Evolutionary conservation across 2,888 invertebrate genomes (phyloP).

Genomic region (Andrena praecox): DNA sequence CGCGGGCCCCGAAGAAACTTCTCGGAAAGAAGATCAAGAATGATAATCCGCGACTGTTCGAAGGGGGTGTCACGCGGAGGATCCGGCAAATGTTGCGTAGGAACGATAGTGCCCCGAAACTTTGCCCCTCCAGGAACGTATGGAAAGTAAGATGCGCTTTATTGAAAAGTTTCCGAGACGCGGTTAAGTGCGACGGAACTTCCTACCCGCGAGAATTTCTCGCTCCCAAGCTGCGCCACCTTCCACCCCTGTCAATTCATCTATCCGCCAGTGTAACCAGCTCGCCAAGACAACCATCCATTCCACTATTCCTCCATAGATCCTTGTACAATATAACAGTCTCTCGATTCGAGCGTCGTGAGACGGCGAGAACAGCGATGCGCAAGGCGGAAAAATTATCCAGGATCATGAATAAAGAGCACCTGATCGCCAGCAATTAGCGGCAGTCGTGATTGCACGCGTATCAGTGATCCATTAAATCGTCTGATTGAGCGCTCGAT

Average conservation of each 20-base stretch:
- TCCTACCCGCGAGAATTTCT: slow-evolving; percentile 61
- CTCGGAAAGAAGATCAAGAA: slow-evolving; percentile 50
- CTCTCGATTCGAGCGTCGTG: slow-evolving; percentile 16
- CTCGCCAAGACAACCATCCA: slow-evolving; percentile 17
- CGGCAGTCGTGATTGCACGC: not conserved
- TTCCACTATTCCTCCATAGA: slow-evolving; percentile 30
- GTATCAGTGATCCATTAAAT: slow-evolving; percentile 10
- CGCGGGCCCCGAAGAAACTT: slow-evolving; percentile 11
- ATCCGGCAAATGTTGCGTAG: slow-evolving; percentile 61
- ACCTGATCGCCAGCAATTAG: slow-evolving; percentile 26
- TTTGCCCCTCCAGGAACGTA: slow-evolving; percentile 59
- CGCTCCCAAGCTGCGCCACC: slow-evolving; percentile 39
- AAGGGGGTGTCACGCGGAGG: slow-evolving; percentile 35
- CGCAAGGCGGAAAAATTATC: not conserved
- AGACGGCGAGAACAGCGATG: not conserved
- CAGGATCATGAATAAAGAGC: not conserved
- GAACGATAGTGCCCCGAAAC: slow-evolving; percentile 58
- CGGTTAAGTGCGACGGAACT: slow-evolving; percentile 67
- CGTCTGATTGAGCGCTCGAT: slow-evolving; percentile 3
- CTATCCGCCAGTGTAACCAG: slow-evolving; percentile 31
- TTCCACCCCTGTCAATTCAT: slow-evolving; percentile 47
- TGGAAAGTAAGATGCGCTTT: slow-evolving; percentile 68
- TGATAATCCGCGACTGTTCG: slow-evolving; percentile 61
- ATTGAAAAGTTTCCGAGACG: slow-evolving; percentile 70
- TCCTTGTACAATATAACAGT: slow-evolving; percentile 25